These are phyloP conservation scores for Pseudococcus longispinus DNA, from an alignment of 2,888 invertebrate genomes.

Conservation along the genomic window DNA sequence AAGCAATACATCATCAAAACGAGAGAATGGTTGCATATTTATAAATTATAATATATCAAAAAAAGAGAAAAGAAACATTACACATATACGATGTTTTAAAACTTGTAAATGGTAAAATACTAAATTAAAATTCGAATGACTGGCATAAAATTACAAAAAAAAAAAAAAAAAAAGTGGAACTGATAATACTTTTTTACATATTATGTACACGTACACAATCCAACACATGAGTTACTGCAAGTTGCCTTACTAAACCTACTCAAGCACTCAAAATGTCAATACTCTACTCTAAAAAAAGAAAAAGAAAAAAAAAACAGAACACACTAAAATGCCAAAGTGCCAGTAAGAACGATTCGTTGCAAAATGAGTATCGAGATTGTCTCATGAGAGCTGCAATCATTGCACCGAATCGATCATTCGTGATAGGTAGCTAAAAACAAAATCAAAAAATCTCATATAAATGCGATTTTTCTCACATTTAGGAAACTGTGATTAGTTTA, in stretches of 20 bases:
- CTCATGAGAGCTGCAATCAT: background rate
- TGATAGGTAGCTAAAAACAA: background rate
- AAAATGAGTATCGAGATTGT: background rate
- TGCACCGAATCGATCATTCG: background rate
- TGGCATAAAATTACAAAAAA: background rate
- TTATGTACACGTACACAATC: background rate
- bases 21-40: conserved; percentile 1
- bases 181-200: background rate
- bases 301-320: no score
- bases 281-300: background rate
- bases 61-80: background rate
- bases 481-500: background rate
- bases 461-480: background rate
- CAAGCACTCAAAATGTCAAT: background rate
- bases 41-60: background rate
- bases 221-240: background rate
- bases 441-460: background rate
- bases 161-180: background rate
- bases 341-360: background rate
- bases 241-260: background rate
- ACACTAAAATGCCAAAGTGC: background rate
- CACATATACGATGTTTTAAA: conserved; percentile 16
- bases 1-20: conserved; percentile 25
- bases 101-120: conserved; percentile 17
- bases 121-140: background rate